Conservation (phyloP, 2,797 vertebrate genomes). For the Amazona ochrocephala region DNA sequence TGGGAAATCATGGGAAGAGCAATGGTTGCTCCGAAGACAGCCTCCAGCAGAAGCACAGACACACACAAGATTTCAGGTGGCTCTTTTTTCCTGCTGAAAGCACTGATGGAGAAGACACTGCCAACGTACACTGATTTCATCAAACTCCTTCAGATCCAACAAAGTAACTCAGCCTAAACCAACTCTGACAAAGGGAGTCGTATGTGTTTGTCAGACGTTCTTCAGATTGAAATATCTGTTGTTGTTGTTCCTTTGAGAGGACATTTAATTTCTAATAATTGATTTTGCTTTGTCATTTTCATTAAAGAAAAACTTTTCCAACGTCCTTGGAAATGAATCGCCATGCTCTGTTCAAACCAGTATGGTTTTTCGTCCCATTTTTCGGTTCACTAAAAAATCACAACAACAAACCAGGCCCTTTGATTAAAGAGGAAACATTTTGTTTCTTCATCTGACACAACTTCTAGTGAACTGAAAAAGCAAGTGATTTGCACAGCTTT, state of each 20-base stretch:
- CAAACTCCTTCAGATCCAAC: not conserved
- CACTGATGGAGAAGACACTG: not conserved
- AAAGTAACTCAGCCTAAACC: slow-evolving; percentile 2
- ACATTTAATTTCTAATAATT: not conserved
- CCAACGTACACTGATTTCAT: not conserved
- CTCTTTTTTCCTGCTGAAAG: not conserved
- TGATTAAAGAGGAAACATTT: not conserved
- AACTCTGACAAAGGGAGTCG: not conserved
- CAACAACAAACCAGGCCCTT: not conserved
- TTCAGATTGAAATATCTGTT: not conserved
- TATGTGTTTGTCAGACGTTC: not conserved
- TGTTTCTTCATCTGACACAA: slow-evolving; percentile 17
- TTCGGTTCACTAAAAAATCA: slow-evolving; percentile 52
- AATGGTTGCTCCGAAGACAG: not conserved
- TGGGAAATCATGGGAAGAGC: not conserved
- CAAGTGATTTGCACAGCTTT: slow-evolving; percentile 45
- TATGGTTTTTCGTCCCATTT: not conserved
- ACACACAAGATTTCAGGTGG: not conserved
- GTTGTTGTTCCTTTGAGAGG: not conserved
- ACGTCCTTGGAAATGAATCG: slow-evolving; percentile 8
- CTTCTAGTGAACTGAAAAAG: slow-evolving; percentile 50
- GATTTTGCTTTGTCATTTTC: not conserved
- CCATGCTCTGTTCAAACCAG: not conserved
- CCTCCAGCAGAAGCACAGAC: not conserved
- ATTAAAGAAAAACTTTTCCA: not conserved